Percentiles rank a stretch among this genome's conserved stretches.
phyloP scores from a whole-genome alignment of 2,797 vertebrate genomes.

The Anguilla pacifica region DNA sequence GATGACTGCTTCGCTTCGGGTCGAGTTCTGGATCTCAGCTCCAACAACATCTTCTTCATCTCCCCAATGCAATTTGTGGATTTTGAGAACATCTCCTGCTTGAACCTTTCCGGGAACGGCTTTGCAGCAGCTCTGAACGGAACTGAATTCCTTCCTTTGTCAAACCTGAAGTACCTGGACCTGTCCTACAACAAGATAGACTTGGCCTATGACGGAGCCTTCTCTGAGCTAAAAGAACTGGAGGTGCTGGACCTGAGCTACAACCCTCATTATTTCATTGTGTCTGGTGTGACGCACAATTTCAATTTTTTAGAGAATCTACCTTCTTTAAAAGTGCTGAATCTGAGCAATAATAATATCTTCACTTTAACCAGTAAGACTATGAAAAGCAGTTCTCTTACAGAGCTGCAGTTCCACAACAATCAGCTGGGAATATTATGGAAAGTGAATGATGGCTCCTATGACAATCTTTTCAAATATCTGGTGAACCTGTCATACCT shows the following conservation, averaged over 20 bases:
- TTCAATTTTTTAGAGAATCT: slow-evolving; percentile 75
- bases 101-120: slow-evolving; percentile 81
- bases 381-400: slow-evolving; percentile 69
- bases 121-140: slow-evolving; percentile 74
- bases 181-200: slow-evolving; percentile 77
- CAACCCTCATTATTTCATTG: slow-evolving; percentile 77
- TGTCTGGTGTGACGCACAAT: slow-evolving; percentile 70
- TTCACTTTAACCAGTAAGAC: slow-evolving; percentile 70
- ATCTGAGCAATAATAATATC: slow-evolving; percentile 76
- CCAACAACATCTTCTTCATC: slow-evolving; percentile 80
- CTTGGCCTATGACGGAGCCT: slow-evolving; percentile 71
- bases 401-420: slow-evolving; percentile 69
- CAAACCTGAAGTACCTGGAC: slow-evolving; percentile 77
- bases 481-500: slow-evolving; percentile 71
- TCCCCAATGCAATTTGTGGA: slow-evolving; percentile 66
- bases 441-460: slow-evolving; percentile 60
- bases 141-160: slow-evolving; percentile 70
- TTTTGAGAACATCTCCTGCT: slow-evolving; percentile 73
- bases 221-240: slow-evolving; percentile 67
- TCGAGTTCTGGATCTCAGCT: slow-evolving; percentile 75
- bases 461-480: slow-evolving; percentile 63
- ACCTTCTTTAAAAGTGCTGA: slow-evolving; percentile 70
- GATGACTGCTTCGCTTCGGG: slow-evolving; percentile 70
- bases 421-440: slow-evolving; percentile 76
- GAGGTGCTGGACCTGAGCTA: slow-evolving; percentile 75